These are phyloP conservation scores for Apotomis capreana DNA, from an alignment of 2,888 invertebrate species.

Conservation along the genomic window DNA sequence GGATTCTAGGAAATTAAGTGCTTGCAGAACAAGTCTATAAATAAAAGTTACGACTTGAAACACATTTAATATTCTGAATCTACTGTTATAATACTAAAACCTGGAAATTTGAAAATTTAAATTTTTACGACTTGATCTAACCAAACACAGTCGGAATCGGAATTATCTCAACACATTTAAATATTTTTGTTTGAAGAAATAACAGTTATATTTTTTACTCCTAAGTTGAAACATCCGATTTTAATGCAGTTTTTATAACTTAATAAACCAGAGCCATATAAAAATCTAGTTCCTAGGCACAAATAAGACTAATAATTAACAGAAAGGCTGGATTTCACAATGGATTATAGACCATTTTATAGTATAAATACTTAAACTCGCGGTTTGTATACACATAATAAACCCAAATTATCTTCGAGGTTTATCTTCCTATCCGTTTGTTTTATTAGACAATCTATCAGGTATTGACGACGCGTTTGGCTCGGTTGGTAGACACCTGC, in stretches of 20 bases:
- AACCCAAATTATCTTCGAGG: too few relatives aligned
- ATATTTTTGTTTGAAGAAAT: background rate
- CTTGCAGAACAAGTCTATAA: conserved; percentile 8
- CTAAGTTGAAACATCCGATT: background rate
- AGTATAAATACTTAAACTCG: too few relatives aligned
- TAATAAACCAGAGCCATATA: too few relatives aligned
- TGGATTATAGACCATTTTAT: too few relatives aligned
- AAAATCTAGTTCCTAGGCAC: too few relatives aligned
- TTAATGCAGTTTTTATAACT: background rate
- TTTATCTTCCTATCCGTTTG: too few relatives aligned
- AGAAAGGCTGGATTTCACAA: too few relatives aligned
- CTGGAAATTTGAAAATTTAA: background rate
- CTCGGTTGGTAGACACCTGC: too few relatives aligned
- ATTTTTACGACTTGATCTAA: conserved; percentile 6
- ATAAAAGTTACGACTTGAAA: conserved; percentile 12
- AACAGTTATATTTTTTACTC: background rate
- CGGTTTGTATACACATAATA: too few relatives aligned
- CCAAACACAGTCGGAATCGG: background rate
- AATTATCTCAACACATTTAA: background rate
- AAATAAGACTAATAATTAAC: too few relatives aligned
- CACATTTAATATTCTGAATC: conserved; percentile 20
- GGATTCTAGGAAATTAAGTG: background rate
- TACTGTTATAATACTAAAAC: background rate
- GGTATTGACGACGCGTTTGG: too few relatives aligned
- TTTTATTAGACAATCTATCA: too few relatives aligned